Evolutionary conservation across 2,113 vertebrate species (phyloP).

Genomic region (Entosphenus tridentatus): DNA sequence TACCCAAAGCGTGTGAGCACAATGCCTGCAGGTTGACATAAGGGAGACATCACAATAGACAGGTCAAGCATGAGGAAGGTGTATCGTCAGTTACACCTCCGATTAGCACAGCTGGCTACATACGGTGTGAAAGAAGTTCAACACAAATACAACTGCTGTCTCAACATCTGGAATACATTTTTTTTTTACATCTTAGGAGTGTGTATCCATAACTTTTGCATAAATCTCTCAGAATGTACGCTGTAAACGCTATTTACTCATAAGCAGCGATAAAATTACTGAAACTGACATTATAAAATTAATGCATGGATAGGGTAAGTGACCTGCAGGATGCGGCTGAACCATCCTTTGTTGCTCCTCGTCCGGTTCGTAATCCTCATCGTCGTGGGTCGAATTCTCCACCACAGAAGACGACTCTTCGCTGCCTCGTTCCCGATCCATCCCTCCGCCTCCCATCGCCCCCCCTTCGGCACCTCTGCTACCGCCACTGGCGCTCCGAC

Average conservation of each 20-base stretch:
- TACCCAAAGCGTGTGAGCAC: slow-evolving; percentile 52
- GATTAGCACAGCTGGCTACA: background rate
- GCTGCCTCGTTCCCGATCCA: background rate
- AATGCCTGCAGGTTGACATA: slow-evolving; percentile 29
- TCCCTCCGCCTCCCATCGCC: slow-evolving; percentile 11
- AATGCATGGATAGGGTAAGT: background rate
- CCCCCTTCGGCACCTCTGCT: slow-evolving; percentile 27
- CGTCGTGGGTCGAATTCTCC: background rate
- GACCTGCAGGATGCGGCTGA: slow-evolving; percentile 4
- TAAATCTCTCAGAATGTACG: no score
- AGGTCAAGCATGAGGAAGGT: no score
- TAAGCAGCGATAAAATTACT: no score
- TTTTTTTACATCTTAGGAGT: no score
- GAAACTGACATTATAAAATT: no score
- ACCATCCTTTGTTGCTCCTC: background rate
- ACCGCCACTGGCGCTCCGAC: slow-evolving; percentile 16
- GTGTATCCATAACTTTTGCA: no score
- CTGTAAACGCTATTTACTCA: no score
- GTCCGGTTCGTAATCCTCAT: background rate
- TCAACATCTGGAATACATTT: no score
- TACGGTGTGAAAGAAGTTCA: background rate
- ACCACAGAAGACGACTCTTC: background rate
- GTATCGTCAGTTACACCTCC: no score
- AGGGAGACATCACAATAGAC: background rate
- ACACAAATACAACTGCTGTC: no score